Conservation (phyloP, 1,140 invertebrate genomes). For the Drosophila serrata region DNA sequence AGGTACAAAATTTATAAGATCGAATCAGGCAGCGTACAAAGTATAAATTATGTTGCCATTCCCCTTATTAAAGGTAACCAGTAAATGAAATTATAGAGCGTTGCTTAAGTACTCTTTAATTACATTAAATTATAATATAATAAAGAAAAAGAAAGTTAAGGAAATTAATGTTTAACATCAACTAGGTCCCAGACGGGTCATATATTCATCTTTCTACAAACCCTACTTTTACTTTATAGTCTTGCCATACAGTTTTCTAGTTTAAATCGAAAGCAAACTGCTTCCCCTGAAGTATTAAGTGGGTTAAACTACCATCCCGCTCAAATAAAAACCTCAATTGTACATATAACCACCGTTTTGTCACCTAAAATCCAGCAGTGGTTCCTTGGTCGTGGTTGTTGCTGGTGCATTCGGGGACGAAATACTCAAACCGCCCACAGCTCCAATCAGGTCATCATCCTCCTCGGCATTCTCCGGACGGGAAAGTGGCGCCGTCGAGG, state of each 20-base stretch:
- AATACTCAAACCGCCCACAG: slow-evolving; percentile 55
- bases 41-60: slow-evolving; percentile 4
- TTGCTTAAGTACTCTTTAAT: not conserved
- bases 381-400: slow-evolving; percentile 41
- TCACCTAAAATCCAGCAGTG: slow-evolving; percentile 60
- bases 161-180: not conserved
- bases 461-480: slow-evolving; percentile 51
- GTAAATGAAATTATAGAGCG: not conserved
- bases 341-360: slow-evolving; percentile 10
- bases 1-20: not conserved
- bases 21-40: not conserved
- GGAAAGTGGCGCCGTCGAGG: slow-evolving; percentile 51
- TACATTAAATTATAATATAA: not conserved
- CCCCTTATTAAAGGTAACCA: not conserved
- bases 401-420: slow-evolving; percentile 35
- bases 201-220: not conserved
- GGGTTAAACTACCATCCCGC: not conserved
- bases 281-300: too few species aligned
- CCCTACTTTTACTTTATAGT: not conserved
- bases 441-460: slow-evolving; percentile 62
- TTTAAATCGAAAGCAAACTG: not conserved
- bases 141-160: too few species aligned
- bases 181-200: not conserved
- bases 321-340: not conserved
- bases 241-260: not conserved